These are phyloP conservation scores for Sinosuthora webbiana DNA, from an alignment of 2,113 vertebrate species.

Conservation along the genomic window DNA sequence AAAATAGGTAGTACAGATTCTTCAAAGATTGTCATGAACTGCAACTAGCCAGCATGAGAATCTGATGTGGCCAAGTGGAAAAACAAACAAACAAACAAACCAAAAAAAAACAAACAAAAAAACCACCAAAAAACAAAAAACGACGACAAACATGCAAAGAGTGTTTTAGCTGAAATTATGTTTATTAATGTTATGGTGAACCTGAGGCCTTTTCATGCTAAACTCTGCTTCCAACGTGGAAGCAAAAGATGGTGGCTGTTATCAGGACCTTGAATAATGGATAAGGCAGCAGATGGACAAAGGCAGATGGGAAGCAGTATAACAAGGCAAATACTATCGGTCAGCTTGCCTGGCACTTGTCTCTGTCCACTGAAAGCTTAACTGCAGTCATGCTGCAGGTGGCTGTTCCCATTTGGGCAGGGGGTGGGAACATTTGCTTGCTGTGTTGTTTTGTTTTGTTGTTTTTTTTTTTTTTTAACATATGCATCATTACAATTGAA, in stretches of 20 bases:
- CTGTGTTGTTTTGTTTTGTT: too few species aligned
- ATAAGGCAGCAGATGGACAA: slow-evolving; percentile 16
- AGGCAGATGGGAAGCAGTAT: slow-evolving; percentile 16
- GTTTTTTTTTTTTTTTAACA: background rate
- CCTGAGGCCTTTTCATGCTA: background rate
- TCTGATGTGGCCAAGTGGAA: background rate
- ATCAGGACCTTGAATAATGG: background rate
- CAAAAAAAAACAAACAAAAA: too few species aligned
- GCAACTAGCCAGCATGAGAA: background rate
- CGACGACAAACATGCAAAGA: background rate
- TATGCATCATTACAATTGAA: background rate
- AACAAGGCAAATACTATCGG: background rate
- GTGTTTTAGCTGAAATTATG: background rate
- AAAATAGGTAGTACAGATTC: background rate
- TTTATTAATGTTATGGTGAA: background rate
- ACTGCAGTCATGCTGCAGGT: background rate
- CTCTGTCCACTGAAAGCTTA: background rate
- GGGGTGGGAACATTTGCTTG: background rate
- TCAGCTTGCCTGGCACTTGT: background rate
- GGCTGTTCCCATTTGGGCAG: background rate
- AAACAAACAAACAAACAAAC: too few species aligned
- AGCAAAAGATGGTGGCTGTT: background rate
- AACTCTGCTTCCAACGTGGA: background rate
- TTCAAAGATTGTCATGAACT: background rate
- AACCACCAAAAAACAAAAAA: too few species aligned